A percentile compares a stretch with the other conserved stretches of the same genome.
Evolutionary conservation across 2,113 vertebrate species (phyloP).

Genomic region (Neogobius melanostomus): DNA sequence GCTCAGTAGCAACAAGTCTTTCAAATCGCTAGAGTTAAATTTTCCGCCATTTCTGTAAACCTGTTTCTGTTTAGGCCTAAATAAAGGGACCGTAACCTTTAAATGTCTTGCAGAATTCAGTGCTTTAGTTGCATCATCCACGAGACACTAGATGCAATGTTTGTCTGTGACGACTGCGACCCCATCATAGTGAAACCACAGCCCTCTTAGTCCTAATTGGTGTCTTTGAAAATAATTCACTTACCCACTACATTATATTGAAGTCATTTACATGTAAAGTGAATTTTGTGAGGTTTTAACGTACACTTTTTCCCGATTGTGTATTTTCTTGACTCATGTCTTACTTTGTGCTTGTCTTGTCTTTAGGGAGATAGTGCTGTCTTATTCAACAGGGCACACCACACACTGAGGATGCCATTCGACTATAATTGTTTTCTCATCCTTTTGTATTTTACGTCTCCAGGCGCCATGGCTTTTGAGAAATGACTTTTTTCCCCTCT

Average conservation of each 20-base stretch:
- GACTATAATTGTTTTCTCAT: constrained; percentile 50
- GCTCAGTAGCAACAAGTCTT: too few relatives aligned
- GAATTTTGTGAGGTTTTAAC: constrained; percentile 25
- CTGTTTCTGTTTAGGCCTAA: too few relatives aligned
- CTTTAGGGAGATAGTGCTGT: constrained; percentile 42
- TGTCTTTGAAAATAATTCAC: neutral
- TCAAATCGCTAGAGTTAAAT: too few relatives aligned
- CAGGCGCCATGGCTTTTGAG: constrained; percentile 30
- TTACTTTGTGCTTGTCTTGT: constrained; percentile 28
- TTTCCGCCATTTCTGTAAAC: neutral
- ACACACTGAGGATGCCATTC: constrained; percentile 44
- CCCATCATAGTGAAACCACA: neutral
- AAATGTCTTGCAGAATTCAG: constrained; percentile 1
- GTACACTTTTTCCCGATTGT: constrained; percentile 42
- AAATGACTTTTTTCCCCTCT: constrained; percentile 35
- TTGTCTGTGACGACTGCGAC: constrained; percentile 27
- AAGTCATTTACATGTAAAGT: neutral
- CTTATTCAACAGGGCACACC: constrained; percentile 60
- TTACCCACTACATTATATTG: neutral
- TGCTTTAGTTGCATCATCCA: constrained; percentile 2
- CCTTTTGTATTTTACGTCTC: constrained; percentile 60
- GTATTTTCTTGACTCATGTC: constrained; percentile 6
- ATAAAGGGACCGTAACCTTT: neutral
- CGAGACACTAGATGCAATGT: neutral
- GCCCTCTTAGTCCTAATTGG: too few relatives aligned